These are phyloP conservation scores for Toxotes lorentzi DNA, from an alignment of 2,797 vertebrate genomes.

Conservation along the genomic window DNA sequence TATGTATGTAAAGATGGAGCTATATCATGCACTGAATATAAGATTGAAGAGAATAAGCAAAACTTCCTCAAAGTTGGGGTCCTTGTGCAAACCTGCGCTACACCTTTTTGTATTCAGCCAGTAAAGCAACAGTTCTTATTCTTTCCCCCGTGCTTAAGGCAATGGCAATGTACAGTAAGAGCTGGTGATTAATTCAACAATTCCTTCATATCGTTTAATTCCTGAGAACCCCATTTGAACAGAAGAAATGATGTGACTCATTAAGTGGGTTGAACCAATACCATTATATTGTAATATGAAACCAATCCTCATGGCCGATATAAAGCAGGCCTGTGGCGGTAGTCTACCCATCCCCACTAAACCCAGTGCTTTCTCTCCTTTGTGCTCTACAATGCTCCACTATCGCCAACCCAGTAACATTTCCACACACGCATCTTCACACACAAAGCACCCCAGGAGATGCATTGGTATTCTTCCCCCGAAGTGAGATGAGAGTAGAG, in stretches of 20 bases:
- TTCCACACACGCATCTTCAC: background rate
- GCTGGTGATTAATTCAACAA: conserved; percentile 55
- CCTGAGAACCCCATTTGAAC: conserved; percentile 44
- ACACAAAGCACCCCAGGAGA: conserved; percentile 33
- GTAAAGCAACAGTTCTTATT: conserved; percentile 25
- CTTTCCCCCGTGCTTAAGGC: conserved; percentile 32
- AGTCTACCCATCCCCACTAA: conserved; percentile 14
- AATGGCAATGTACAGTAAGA: conserved; percentile 36
- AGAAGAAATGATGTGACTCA: conserved; percentile 58
- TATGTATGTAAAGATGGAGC: conserved; percentile 51
- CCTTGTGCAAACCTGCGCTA: conserved; percentile 4
- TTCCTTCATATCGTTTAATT: conserved; percentile 49
- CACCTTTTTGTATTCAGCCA: conserved; percentile 2
- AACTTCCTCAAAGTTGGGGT: background rate
- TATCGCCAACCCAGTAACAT: conserved; percentile 24
- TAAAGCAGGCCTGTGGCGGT: conserved; percentile 33
- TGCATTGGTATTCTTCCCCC: conserved; percentile 31
- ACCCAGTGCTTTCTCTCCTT: background rate
- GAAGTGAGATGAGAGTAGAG: conserved; percentile 41
- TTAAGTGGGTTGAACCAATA: conserved; percentile 60
- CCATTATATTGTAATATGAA: conserved; percentile 55
- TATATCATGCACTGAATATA: conserved; percentile 1
- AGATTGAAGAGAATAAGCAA: background rate
- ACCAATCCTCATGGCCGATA: conserved; percentile 39
- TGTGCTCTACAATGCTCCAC: conserved; percentile 4